phyloP scores from a whole-genome alignment of 2,888 invertebrate species.

The Chymomyza procnemis region DNA sequence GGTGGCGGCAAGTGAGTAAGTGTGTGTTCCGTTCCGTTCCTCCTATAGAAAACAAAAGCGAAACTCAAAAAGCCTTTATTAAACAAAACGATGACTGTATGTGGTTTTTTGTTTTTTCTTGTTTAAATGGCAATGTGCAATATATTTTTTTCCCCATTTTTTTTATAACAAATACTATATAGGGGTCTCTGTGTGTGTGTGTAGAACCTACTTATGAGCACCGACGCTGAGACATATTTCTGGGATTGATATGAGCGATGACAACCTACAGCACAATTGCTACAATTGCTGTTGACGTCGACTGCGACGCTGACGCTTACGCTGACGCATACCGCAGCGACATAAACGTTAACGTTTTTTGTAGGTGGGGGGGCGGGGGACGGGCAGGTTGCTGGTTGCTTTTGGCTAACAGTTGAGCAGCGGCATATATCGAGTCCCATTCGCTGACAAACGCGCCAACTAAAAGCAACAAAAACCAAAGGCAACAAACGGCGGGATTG shows the following conservation, averaged over 20 bases:
- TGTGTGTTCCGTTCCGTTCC: too few species aligned
- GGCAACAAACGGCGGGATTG: too few species aligned
- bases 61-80: background rate
- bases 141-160: background rate
- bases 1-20: background rate
- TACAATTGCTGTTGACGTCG: background rate
- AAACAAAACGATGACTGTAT: background rate
- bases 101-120: background rate
- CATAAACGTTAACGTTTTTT: background rate
- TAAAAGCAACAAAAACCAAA: slow-evolving; percentile 42
- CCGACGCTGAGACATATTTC: slow-evolving; percentile 35
- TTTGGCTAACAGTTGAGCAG: slow-evolving; percentile 57
- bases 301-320: background rate
- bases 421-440: slow-evolving; percentile 52
- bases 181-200: background rate
- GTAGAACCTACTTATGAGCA: background rate
- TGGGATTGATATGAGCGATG: slow-evolving; percentile 35
- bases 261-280: background rate
- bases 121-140: background rate
- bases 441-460: slow-evolving; percentile 57
- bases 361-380: background rate
- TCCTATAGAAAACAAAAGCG: background rate
- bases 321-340: slow-evolving; percentile 15
- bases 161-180: background rate
- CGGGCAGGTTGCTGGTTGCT: slow-evolving; percentile 16